Conservation (phyloP, 2,113 vertebrate species). For the Cheilinus undulatus region DNA sequence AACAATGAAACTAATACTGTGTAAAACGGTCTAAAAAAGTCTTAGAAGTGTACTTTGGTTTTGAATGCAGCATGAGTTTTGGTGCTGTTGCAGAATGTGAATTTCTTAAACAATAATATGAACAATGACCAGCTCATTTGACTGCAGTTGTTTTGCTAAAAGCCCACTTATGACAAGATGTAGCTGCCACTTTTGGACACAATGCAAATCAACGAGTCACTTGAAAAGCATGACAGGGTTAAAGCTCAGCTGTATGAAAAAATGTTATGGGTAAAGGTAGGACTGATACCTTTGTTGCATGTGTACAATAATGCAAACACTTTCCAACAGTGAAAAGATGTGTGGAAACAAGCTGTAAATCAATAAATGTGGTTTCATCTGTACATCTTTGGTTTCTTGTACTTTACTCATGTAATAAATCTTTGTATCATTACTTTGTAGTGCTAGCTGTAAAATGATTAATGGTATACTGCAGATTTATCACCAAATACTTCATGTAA, state of each 20-base stretch:
- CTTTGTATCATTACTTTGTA: no score
- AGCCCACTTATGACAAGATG: slow-evolving; percentile 1
- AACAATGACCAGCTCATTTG: background rate
- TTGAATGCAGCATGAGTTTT: slow-evolving; percentile 14
- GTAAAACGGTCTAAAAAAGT: slow-evolving; percentile 29
- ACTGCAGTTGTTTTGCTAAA: background rate
- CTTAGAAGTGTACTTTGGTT: slow-evolving; percentile 15
- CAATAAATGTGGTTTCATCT: slow-evolving; percentile 47
- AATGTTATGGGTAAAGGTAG: background rate
- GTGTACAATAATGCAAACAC: slow-evolving; percentile 24
- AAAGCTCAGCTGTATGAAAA: background rate
- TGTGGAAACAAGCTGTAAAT: slow-evolving; percentile 31
- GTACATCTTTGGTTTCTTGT: background rate
- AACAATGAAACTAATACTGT: slow-evolving; percentile 43
- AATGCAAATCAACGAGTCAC: slow-evolving; percentile 24
- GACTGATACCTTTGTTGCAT: slow-evolving; percentile 32
- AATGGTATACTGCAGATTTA: no score
- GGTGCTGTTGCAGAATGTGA: slow-evolving; percentile 28
- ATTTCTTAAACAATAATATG: slow-evolving; percentile 12
- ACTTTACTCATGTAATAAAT: background rate
- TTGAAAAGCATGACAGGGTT: slow-evolving; percentile 21
- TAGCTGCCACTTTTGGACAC: background rate
- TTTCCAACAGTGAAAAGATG: background rate
- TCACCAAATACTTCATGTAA: no score
- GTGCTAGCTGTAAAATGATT: no score